Evolutionary conservation across 2,113 vertebrate genomes (phyloP).

Genomic region (Boulengeromyrus knoepffleri): DNA sequence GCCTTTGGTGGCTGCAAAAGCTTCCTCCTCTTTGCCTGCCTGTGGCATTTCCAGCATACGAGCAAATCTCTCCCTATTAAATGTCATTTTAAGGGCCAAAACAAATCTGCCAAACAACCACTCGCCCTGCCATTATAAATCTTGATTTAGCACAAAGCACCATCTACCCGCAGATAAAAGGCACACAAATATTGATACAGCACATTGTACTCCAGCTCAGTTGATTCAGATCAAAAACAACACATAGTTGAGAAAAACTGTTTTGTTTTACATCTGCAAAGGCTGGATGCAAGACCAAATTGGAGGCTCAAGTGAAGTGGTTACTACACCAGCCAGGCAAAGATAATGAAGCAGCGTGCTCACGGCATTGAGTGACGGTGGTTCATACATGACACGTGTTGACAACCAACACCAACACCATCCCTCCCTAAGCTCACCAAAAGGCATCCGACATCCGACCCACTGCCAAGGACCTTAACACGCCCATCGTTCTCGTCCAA

Average conservation of each 20-base stretch:
- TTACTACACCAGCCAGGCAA: not conserved
- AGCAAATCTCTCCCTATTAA: not conserved
- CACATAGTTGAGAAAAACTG: not conserved
- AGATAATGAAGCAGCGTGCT: not conserved
- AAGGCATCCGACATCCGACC: not conserved
- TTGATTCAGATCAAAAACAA: not conserved
- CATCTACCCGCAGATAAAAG: not conserved
- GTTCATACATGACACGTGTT: not conserved
- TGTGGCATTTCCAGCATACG: not conserved
- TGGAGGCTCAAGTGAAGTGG: not conserved
- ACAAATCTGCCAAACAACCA: not conserved
- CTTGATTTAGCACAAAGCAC: not conserved
- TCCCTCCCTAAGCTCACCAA: not conserved
- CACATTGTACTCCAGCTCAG: not conserved
- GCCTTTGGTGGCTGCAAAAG: not conserved
- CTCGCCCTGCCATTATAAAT: not conserved
- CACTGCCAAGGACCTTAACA: not conserved
- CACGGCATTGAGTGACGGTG: not conserved
- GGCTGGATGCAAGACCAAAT: not conserved
- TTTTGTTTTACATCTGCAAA: not conserved
- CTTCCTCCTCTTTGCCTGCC: not conserved
- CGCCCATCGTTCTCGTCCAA: not conserved
- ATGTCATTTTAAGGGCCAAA: not conserved
- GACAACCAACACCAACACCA: not conserved
- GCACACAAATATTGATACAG: not conserved